Conservation (phyloP, 92 coral and sea anemone genomes). For the Actinostola sp. region DNA sequence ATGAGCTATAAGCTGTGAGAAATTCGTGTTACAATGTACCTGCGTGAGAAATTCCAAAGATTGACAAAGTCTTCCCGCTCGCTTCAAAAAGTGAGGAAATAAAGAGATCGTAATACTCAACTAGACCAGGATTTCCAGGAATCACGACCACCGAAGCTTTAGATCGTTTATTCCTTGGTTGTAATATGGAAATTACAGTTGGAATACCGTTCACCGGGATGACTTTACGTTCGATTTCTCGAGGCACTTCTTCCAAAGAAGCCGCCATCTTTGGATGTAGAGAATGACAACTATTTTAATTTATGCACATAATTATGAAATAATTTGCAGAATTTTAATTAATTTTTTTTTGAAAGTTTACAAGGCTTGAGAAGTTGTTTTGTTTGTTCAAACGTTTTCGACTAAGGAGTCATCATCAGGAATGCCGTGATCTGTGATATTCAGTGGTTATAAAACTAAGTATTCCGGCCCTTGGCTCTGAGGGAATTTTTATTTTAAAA, state of each 20-base stretch:
- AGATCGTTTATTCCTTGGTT: conserved; percentile 38
- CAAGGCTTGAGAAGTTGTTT: no score
- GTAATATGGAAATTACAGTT: conserved; percentile 77
- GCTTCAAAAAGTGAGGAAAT: conserved; percentile 66
- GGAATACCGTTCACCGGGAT: conserved; percentile 75
- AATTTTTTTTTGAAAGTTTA: background rate
- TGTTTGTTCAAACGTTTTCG: no score
- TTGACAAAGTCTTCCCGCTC: conserved; percentile 53
- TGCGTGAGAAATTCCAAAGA: conserved; percentile 91
- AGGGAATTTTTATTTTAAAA: no score
- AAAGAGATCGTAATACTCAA: conserved; percentile 88
- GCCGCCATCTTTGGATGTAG: conserved; percentile 61
- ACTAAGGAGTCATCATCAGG: no score
- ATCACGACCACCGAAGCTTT: conserved; percentile 68
- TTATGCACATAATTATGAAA: background rate
- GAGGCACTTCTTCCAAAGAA: background rate
- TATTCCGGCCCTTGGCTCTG: no score
- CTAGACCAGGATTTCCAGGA: conserved; percentile 98
- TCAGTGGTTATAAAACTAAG: no score
- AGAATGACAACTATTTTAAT: background rate
- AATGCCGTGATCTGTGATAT: no score
- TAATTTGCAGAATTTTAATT: background rate
- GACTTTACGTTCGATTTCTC: conserved; percentile 59
- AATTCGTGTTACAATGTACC: conserved; percentile 50
- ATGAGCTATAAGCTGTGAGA: background rate